These are phyloP conservation scores for Astreopora myriophthalma DNA, from an alignment of 64 coral and sea anemone species.

Conservation along the genomic window DNA sequence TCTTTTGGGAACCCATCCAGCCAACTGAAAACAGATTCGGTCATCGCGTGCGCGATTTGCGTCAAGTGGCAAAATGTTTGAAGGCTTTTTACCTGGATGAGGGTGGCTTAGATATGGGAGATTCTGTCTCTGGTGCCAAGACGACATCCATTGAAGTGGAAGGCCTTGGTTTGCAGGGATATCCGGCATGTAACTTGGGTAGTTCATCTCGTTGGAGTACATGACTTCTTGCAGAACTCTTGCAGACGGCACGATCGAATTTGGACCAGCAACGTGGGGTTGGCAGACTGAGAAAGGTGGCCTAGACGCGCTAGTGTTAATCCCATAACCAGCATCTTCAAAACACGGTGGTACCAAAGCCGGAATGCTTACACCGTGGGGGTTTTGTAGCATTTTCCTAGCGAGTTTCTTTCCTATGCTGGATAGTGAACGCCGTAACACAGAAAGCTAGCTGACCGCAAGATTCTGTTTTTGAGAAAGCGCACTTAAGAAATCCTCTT, in stretches of 20 bases:
- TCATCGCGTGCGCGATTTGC: background rate
- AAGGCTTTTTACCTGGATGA: constrained; percentile 63
- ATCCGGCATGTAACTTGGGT: constrained; percentile 52
- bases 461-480: background rate
- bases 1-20: background rate
- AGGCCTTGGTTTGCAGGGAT: constrained; percentile 39
- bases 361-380: constrained; percentile 58
- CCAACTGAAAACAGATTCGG: constrained; percentile 40
- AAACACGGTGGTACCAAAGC: constrained; percentile 57
- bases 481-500: background rate
- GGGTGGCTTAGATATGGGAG: constrained; percentile 55
- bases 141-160: constrained; percentile 44
- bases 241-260: constrained; percentile 11
- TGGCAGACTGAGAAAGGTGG: constrained; percentile 33
- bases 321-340: constrained; percentile 70
- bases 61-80: background rate
- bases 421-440: no score
- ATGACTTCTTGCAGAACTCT: constrained; percentile 65
- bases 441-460: background rate
- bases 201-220: constrained; percentile 70
- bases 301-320: constrained; percentile 27
- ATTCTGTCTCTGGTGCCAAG: constrained; percentile 61
- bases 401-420: background rate
- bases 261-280: background rate
- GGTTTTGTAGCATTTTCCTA: constrained; percentile 9